Percentiles rank a stretch among this genome's conserved stretches.
These are phyloP conservation scores for Gasterosteus nipponicus DNA, from an alignment of 2,113 vertebrate species.

Conservation along the genomic window DNA sequence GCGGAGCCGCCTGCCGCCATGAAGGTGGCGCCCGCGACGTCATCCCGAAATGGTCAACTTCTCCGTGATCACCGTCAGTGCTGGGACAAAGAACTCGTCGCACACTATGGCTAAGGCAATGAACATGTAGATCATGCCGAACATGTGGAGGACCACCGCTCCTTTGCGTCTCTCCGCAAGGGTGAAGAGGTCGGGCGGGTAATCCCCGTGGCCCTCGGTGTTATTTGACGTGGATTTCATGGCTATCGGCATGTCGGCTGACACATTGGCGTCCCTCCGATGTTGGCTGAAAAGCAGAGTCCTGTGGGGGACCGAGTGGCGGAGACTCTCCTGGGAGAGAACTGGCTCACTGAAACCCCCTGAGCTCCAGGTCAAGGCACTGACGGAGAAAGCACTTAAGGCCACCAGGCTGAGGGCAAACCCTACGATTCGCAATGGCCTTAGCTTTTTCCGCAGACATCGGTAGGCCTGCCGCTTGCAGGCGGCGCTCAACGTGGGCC, in stretches of 20 bases:
- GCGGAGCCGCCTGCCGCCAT: constrained; percentile 99
- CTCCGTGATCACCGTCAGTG: constrained; percentile 96
- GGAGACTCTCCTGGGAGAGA: constrained; percentile 65
- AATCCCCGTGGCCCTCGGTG: constrained; percentile 87
- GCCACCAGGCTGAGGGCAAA: constrained; percentile 88
- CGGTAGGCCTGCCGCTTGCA: constrained; percentile 71
- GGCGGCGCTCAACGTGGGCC: constrained; percentile 46
- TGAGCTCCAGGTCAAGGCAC: constrained; percentile 91
- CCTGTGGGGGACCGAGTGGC: constrained; percentile 81
- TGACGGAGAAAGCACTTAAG: constrained; percentile 87
- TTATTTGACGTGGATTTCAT: constrained; percentile 72
- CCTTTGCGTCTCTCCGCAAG: constrained; percentile 88
- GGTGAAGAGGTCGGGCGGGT: constrained; percentile 90
- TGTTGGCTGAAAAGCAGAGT: constrained; percentile 90
- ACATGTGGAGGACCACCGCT: constrained; percentile 91
- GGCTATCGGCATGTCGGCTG: constrained; percentile 76
- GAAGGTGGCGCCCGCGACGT: constrained; percentile 98
- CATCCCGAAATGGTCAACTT: constrained; percentile 94
- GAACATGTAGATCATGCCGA: constrained; percentile 99
- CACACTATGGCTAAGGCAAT: constrained; percentile 98
- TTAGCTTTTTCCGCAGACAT: constrained; percentile 88
- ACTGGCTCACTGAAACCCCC: constrained; percentile 66
- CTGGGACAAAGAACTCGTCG: constrained; percentile 98
- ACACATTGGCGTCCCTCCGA: constrained; percentile 76
- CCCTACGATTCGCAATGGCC: constrained; percentile 86